Base-by-base conservation (phyloP, 2,113 vertebrate genomes). In the Paramormyrops kingsleyae region DNA sequence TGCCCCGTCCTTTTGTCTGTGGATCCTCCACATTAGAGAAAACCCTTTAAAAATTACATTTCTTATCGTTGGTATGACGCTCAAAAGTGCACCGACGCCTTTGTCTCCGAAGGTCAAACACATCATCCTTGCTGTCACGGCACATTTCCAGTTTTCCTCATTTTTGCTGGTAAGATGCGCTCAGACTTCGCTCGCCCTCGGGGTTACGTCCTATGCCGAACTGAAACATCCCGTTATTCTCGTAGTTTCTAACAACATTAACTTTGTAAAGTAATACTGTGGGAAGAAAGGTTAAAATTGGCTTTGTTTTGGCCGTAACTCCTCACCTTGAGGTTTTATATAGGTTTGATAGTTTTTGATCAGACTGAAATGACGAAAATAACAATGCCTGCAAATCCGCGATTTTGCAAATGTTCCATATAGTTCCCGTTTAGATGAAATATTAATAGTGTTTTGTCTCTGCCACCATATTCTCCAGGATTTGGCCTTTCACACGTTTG, bases 1-100 rank as follows among this genome's bases (percentile, higher is more conserved):
- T 89, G 86, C 92, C 88, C 31, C 6, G 91, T 91, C 39, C 94
- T 94, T 94, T 95, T 95, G 95, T 96, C 91, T 95, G 74, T 92
- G 21, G 44, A 46, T 50, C 27, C 27, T 27, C n/a, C 12, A 7
- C 59, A 19, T 46, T 85, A 56, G 88, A 50, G 90, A 91, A 91
- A 90, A 87, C 31, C 62, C n/a, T 27, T 9, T 27, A 46, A 53
- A 49, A 87, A 74, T 56, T 7, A 52, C 19, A 80, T 80, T 87
- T 87, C 53, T 87, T 59, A 46, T 74, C 46, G 27, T 24, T 39
- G 49, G 27, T 17, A 31, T 85, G 6, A 35, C 66, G 62, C 49
- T 87, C 47, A 42, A 53, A 87, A 90, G 85, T 80, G 77, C 52
- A 46, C 46, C 52, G 56, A 44, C 47, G 89, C 47, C 53, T 87